Percentiles rank a stretch among this genome's conserved stretches.
Conservation (phyloP, 2,888 invertebrate genomes). For the Leptinotarsa tumamoca region DNA sequence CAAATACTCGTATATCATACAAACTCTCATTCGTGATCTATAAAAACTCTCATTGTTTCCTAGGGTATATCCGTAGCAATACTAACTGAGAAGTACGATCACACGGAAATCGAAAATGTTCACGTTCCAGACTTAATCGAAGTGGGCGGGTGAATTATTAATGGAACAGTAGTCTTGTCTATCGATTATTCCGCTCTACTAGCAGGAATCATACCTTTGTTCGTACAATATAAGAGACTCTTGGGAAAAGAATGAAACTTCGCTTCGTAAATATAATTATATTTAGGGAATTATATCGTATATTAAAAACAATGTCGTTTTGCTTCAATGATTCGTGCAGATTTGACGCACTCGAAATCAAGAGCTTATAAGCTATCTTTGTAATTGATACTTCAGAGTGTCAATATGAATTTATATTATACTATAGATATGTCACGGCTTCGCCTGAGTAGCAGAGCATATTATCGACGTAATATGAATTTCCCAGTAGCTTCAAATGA, state of each 20-base stretch:
- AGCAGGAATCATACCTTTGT: background rate
- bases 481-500: too few relatives aligned
- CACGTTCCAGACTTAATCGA: background rate
- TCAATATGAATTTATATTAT: too few relatives aligned
- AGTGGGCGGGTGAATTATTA: slow-evolving; percentile 5
- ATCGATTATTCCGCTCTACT: background rate
- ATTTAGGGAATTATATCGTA: too few relatives aligned
- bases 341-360: too few relatives aligned
- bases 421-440: too few relatives aligned
- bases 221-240: background rate
- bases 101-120: background rate
- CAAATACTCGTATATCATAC: background rate
- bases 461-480: too few relatives aligned
- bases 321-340: too few relatives aligned
- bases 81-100: background rate
- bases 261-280: too few relatives aligned
- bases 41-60: background rate
- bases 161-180: slow-evolving; percentile 1
- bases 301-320: too few relatives aligned
- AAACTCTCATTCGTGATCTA: background rate
- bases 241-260: background rate
- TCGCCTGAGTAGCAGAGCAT: too few relatives aligned
- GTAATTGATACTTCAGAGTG: too few relatives aligned
- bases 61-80: background rate
- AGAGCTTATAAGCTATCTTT: too few relatives aligned